These are phyloP conservation scores for Colossoma macropomum DNA, from an alignment of 2,113 vertebrate genomes.

Conservation along the genomic window DNA sequence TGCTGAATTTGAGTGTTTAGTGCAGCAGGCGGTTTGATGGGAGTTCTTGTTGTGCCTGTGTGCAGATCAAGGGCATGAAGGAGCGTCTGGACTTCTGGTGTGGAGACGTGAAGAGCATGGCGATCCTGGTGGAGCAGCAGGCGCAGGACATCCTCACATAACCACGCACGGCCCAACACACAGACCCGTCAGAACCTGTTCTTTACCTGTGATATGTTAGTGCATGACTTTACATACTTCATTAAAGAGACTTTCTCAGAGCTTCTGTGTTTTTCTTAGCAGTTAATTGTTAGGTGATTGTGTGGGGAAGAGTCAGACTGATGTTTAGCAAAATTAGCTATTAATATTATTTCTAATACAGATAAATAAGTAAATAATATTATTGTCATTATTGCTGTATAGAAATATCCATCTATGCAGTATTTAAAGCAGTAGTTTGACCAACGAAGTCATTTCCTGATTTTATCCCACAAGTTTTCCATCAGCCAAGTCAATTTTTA, in stretches of 20 bases:
- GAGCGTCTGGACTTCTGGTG: conserved; percentile 96
- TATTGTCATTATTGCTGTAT: no score
- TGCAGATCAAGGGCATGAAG: conserved; percentile 97
- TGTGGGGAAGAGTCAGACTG: no score
- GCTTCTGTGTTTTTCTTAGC: background rate
- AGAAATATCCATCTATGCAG: no score
- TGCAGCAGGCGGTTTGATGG: background rate
- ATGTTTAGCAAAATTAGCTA: no score
- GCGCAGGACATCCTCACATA: conserved; percentile 97
- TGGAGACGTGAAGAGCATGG: conserved; percentile 95
- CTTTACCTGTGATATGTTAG: background rate
- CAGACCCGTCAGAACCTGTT: background rate
- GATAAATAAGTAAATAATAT: no score
- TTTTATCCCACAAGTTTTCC: no score
- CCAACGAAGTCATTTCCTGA: no score
- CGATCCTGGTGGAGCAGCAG: conserved; percentile 95
- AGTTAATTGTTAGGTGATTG: no score
- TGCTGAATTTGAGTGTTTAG: background rate
- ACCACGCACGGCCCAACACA: background rate
- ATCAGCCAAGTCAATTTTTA: no score
- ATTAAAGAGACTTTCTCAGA: conserved; percentile 47
- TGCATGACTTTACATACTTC: conserved; percentile 3
- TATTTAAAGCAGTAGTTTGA: no score
- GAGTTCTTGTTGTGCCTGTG: conserved; percentile 6
- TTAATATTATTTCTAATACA: no score